A percentile compares a stretch with the other conserved stretches of the same genome.
Conservation (phyloP, 2,888 invertebrate species). For the Agrotis clavis region DNA sequence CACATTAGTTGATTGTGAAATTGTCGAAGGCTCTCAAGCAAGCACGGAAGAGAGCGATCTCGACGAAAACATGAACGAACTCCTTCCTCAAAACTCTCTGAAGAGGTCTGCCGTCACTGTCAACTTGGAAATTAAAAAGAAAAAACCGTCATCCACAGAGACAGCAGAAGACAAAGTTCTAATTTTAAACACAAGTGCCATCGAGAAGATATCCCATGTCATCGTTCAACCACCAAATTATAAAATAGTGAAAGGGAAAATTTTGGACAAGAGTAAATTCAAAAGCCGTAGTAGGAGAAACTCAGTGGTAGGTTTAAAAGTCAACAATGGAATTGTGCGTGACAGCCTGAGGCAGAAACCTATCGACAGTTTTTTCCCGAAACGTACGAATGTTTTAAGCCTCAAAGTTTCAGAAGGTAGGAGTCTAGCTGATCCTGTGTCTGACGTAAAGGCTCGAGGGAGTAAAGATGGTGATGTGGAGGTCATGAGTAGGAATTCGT, state of each 20-base stretch:
- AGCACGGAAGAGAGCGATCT: constrained; percentile 71
- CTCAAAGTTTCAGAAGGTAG: constrained; percentile 61
- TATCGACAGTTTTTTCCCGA: constrained; percentile 78
- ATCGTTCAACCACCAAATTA: constrained; percentile 89
- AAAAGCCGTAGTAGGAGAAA: constrained; percentile 69
- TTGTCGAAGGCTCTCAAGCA: constrained; percentile 73
- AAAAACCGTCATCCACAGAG: constrained; percentile 74
- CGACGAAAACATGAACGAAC: constrained; percentile 75
- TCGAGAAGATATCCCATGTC: constrained; percentile 86
- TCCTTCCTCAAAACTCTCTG: constrained; percentile 60
- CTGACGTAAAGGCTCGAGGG: constrained; percentile 55
- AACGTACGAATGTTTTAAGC: constrained; percentile 69
- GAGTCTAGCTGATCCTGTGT: constrained; percentile 57
- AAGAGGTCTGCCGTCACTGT: constrained; percentile 80
- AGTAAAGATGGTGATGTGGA: constrained; percentile 72
- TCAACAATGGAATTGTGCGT: constrained; percentile 73
- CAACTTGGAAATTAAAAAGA: constrained; percentile 86
- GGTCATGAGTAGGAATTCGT: constrained; percentile 84
- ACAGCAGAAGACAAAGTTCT: constrained; percentile 84
- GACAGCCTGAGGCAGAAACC: constrained; percentile 78
- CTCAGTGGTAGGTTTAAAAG: constrained; percentile 62
- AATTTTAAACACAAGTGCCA: constrained; percentile 88
- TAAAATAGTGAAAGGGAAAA: constrained; percentile 85
- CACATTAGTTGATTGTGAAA: constrained; percentile 77
- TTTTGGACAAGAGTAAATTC: constrained; percentile 76